A percentile compares a stretch with the other conserved stretches of the same genome.
Evolutionary conservation across 2,797 vertebrate genomes (phyloP).

Genomic region (Squalus acanthias): DNA sequence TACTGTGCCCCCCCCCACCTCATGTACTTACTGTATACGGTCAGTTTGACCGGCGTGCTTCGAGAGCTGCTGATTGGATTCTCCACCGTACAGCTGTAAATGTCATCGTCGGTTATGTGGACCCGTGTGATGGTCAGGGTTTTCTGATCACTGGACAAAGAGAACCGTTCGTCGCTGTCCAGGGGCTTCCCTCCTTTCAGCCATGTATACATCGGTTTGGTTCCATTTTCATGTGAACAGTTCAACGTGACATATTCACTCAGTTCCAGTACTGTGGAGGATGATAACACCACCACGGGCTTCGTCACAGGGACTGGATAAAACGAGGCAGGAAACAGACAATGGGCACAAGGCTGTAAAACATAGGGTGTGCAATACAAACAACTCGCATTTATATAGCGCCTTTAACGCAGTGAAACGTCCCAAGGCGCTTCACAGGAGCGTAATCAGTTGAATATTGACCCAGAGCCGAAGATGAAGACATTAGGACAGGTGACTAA

Average conservation of each 20-base stretch:
- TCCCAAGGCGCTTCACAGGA: not conserved
- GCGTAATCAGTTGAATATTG: not conserved
- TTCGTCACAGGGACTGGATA: slow-evolving; percentile 81
- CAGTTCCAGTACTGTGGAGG: slow-evolving; percentile 88
- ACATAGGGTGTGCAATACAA: not conserved
- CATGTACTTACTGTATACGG: slow-evolving; percentile 83
- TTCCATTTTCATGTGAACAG: slow-evolving; percentile 87
- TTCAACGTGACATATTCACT: slow-evolving; percentile 84
- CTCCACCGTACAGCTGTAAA: slow-evolving; percentile 83
- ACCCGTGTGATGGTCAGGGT: slow-evolving; percentile 84
- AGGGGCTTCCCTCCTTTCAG: slow-evolving; percentile 80
- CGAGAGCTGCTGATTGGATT: slow-evolving; percentile 86
- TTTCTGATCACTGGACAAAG: slow-evolving; percentile 84
- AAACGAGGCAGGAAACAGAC: not conserved
- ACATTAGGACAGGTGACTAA: not conserved
- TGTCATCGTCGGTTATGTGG: slow-evolving; percentile 82
- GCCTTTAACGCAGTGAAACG: not conserved
- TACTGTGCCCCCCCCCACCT: not conserved
- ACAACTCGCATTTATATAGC: not conserved
- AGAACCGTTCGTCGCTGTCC: slow-evolving; percentile 80
- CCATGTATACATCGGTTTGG: slow-evolving; percentile 87
- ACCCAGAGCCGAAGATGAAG: not conserved
- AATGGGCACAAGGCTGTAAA: not conserved
- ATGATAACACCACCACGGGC: slow-evolving; percentile 81
- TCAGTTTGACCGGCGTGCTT: slow-evolving; percentile 78